Percentiles rank a stretch among this genome's conserved stretches.
Conservation (phyloP, 2,797 vertebrate genomes). For the Propithecus deckenii region DNA sequence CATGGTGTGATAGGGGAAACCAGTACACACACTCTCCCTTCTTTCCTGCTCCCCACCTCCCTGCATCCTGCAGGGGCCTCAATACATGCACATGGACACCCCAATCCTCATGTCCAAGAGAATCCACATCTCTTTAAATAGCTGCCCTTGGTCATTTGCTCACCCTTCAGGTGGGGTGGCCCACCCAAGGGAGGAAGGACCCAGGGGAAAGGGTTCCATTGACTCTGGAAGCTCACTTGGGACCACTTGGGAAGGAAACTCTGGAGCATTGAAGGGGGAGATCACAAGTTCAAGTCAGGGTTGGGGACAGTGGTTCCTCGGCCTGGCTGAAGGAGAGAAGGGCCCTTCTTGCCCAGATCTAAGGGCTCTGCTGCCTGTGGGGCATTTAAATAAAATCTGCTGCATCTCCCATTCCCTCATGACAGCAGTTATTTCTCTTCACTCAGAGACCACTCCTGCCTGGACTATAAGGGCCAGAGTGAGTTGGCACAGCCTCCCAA, state of each 20-base stretch:
- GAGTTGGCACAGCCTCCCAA: accelerated
- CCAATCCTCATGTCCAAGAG: too few relatives aligned
- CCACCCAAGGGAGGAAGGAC: neutral
- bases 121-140: neutral
- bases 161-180: neutral
- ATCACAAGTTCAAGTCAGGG: neutral
- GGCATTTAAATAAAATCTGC: neutral
- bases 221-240: neutral
- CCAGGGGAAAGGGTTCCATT: neutral
- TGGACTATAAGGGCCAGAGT: neutral
- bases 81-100: neutral
- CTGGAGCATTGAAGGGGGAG: neutral
- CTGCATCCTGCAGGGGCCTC: neutral
- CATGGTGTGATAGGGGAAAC: neutral
- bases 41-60: neutral
- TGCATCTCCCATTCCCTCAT: neutral
- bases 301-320: neutral
- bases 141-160: neutral
- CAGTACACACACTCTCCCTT: neutral
- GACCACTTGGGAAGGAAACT: neutral
- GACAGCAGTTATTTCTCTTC: neutral
- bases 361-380: neutral
- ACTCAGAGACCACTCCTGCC: neutral
- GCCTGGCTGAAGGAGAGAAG: neutral
- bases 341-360: neutral